Percentiles rank a stretch among this genome's conserved stretches.
These are phyloP conservation scores for Craseonycteris thonglongyai DNA, from an alignment of 2,113 vertebrate genomes.

Conservation along the genomic window DNA sequence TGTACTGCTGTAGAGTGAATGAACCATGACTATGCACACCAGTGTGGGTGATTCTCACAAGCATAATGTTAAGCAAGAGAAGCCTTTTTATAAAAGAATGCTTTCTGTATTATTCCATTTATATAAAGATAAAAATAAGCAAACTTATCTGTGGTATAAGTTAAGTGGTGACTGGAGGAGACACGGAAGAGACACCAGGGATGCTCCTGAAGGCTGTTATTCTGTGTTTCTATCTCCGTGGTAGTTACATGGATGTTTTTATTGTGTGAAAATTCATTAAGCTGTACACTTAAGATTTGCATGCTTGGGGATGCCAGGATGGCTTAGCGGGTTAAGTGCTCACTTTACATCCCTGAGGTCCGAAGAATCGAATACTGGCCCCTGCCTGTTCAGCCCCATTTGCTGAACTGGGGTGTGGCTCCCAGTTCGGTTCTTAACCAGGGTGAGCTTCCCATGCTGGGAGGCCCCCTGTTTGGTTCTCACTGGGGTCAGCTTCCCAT, in stretches of 20 bases:
- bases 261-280: background rate
- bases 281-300: background rate
- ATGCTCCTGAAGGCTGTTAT: background rate
- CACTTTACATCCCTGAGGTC: too few relatives aligned
- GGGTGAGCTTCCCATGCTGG: too few relatives aligned
- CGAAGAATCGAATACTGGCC: too few relatives aligned
- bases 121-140: background rate
- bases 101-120: background rate
- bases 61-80: background rate
- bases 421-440: too few relatives aligned
- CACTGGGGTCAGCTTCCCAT: too few relatives aligned
- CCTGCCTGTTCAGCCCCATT: too few relatives aligned
- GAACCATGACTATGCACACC: fast-evolving
- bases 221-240: background rate
- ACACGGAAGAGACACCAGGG: background rate
- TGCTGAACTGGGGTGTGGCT: too few relatives aligned
- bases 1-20: background rate
- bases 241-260: background rate
- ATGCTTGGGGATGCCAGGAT: too few relatives aligned
- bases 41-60: fast-evolving
- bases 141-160: background rate
- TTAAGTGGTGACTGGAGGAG: background rate
- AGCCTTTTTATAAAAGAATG: background rate
- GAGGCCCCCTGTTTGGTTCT: too few relatives aligned
- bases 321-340: too few relatives aligned